These are phyloP conservation scores for Nemurella pictetii DNA, from an alignment of 2,888 invertebrate genomes.

Conservation along the genomic window DNA sequence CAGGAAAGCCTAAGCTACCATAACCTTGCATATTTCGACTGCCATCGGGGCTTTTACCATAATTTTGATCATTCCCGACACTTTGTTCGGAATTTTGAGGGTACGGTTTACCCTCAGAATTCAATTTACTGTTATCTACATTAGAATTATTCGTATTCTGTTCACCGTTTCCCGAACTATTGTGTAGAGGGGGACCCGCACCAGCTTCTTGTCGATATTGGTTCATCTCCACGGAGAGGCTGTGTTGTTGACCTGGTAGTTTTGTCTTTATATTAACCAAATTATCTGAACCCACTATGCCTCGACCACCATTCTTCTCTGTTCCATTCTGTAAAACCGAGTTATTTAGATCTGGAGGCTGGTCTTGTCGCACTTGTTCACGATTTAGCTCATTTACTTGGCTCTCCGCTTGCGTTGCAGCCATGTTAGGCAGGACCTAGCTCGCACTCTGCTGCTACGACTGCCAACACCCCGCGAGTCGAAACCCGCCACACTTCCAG, in stretches of 20 bases:
- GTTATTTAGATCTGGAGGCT: conserved; percentile 70
- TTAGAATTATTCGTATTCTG: conserved; percentile 46
- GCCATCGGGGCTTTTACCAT: conserved; percentile 45
- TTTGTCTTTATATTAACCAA: conserved; percentile 68
- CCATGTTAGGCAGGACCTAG: conserved; percentile 67
- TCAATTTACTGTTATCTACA: conserved; percentile 46
- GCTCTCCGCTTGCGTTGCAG: conserved; percentile 83
- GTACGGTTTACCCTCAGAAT: conserved; percentile 46
- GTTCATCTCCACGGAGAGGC: conserved; percentile 64
- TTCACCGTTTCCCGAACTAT: conserved; percentile 45
- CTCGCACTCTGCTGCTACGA: conserved; percentile 44
- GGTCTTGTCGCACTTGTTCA: conserved; percentile 67
- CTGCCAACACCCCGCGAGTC: conserved; percentile 65
- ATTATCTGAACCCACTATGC: conserved; percentile 54
- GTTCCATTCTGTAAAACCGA: conserved; percentile 72
- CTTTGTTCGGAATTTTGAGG: conserved; percentile 45
- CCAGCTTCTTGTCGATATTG: conserved; percentile 70
- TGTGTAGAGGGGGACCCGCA: conserved; percentile 57
- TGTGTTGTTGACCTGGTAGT: conserved; percentile 58
- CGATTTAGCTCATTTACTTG: conserved; percentile 75
- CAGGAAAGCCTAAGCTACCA: conserved; percentile 45
- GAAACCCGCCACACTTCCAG: conserved; percentile 49
- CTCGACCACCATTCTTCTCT: conserved; percentile 70
- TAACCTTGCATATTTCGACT: conserved; percentile 46
- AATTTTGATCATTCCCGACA: conserved; percentile 45